These are phyloP conservation scores for Macrostomum lignano DNA, from an alignment of 1,140 invertebrate genomes.

Conservation along the genomic window DNA sequence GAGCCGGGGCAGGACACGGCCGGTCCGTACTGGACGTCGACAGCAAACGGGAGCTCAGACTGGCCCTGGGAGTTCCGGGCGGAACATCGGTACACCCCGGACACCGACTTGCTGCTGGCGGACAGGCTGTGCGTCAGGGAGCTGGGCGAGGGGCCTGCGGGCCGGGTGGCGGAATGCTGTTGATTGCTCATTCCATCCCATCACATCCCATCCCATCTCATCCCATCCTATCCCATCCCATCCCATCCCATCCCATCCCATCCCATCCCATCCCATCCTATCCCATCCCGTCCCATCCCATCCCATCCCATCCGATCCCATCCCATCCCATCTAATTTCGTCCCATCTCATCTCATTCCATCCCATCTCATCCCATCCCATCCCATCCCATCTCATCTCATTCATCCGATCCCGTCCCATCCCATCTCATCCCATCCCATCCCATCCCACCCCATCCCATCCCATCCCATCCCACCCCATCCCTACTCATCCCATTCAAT, in stretches of 20 bases:
- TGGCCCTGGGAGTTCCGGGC: no score
- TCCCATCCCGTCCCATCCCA: neutral
- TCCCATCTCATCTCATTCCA: neutral
- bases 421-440: slow-evolving; percentile 4
- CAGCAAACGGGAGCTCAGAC: no score
- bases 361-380: neutral
- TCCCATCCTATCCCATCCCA: slow-evolving; percentile 2
- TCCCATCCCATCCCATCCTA: neutral
- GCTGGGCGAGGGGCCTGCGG: no score
- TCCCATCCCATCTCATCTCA: slow-evolving; percentile 2
- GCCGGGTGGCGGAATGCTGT: no score
- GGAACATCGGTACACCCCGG: no score
- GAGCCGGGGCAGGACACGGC: no score
- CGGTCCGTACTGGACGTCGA: no score
- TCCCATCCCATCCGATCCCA: neutral
- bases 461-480: neutral
- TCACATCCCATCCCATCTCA: neutral
- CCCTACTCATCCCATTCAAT: slow-evolving; percentile 4
- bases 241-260: neutral
- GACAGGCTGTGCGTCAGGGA: no score
- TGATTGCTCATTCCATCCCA: neutral
- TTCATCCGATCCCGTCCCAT: neutral
- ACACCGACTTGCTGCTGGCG: no score
- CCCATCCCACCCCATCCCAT: slow-evolving; percentile 2
- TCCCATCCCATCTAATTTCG: neutral